Base-by-base conservation (phyloP, 2,888 invertebrate genomes). In the Cheilosia urbana region DNA sequence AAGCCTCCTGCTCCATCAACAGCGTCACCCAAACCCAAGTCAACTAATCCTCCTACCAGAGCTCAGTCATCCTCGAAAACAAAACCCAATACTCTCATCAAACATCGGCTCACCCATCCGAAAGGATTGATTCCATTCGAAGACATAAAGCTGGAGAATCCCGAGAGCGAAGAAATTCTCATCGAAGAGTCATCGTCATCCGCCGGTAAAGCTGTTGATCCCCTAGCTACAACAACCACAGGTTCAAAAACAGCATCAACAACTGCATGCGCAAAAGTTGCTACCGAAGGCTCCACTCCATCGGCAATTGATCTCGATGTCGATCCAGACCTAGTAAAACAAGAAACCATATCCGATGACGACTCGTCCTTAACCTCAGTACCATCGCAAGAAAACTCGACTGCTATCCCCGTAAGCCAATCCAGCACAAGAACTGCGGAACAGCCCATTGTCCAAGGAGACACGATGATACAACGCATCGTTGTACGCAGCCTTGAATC, bases 381-480 rank as follows among this genome's bases (percentile, higher is more conserved):
- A 13, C 30, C 58, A 30, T 47, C 30, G 21, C 65, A 40, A 19
- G 63, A 75, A 21, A 72, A 57, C 27, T 13, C 60, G 21, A 17
- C 17, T 49, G 11, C 60, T 9, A 34, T 63, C 40, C 62, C 55
- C 9, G 40, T 63, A 24, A 62, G 45, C 21, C 49, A 45, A 19
- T 15, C 5, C 34, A 5, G 1, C n/a, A 4, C 82, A 84, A 37
- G 24, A 60, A 1, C 69, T 68, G n/a, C 88, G 89, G 65, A 80
- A 4, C 65, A 82, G 5, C 88, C 91, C 15, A 89, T 90, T 4
- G 88, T 89, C 34, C 89, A 91, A 6, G 92, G 91, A 1, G 91
- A 91, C 15, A 91, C 91, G 1, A 91, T 90, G 27, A 91, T 91
- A 45, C 91, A 91, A 69, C 89, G 90, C 11, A 27, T 92, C 15